Percentiles rank a stretch among this genome's conserved stretches.
Evolutionary conservation across 2,888 invertebrate species (phyloP).

Genomic region (Keiferia lycopersicella): DNA sequence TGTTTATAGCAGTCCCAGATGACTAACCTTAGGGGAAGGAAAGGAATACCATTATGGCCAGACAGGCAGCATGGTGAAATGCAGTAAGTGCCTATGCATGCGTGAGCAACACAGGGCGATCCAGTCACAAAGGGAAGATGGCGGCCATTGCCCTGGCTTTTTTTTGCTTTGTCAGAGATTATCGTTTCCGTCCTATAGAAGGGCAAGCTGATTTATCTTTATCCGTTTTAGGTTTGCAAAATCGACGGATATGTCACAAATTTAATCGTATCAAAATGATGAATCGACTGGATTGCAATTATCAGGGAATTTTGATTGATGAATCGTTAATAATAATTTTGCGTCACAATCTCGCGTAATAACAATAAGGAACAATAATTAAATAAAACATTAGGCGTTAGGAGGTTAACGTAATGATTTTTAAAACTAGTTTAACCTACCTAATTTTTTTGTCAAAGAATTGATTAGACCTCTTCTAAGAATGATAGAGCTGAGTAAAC

Average conservation of each 20-base stretch:
- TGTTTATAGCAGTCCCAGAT: background rate
- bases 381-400: no score
- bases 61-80: constrained; percentile 26
- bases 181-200: constrained; percentile 34
- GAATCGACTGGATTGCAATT: constrained; percentile 1
- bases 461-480: no score
- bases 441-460: no score
- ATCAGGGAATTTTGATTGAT: constrained; percentile 33
- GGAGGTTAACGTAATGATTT: no score
- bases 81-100: constrained; percentile 32
- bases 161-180: constrained; percentile 47
- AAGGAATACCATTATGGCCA: constrained; percentile 17
- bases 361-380: no score
- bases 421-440: no score
- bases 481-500: no score
- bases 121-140: constrained; percentile 47
- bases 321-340: background rate
- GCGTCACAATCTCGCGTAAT: background rate
- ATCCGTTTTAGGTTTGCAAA: background rate
- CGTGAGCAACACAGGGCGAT: constrained; percentile 34
- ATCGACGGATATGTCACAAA: background rate
- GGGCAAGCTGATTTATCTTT: constrained; percentile 22
- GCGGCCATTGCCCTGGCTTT: constrained; percentile 64
- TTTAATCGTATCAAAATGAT: background rate
- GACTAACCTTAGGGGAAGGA: background rate